Evolutionary conservation across 2,888 invertebrate species (phyloP), one percentile per base, ranked within the genome.

Genomic region (Tetragonula carbonaria): DNA sequence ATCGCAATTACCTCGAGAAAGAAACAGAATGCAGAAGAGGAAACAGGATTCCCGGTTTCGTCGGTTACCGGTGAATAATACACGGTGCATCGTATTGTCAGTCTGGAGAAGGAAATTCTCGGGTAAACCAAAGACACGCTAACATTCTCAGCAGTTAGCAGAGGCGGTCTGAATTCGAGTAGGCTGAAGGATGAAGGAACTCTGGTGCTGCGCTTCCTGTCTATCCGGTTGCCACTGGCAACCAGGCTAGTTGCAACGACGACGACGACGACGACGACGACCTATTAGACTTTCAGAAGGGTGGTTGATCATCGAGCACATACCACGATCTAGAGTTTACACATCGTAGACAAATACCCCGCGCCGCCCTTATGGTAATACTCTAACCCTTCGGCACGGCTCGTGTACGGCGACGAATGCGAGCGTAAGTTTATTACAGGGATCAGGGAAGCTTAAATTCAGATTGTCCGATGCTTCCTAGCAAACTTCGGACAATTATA

Each of bases 271-370:
- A 45, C 45, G 45, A 62, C 62, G 85, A 75, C 78, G 88, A 89
- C 84, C 91, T 90, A 92, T 91, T 91, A 91, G 91, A 92, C 88
- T 91, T 92, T 91, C 90, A 91, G 88, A 91, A 90, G 88, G 89
- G 87, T 83, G 90, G 86, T 87, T 90, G 91, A 92, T 92, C 92
- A 92, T 91, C 90, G 87, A 86, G 90, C 91, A 90, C 88, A 90
- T 90, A 92, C 89, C 86, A 76, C 86, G 86, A 91, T 91, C 85
- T 90, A 84, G 85, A 91, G 91, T 92, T 92, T 92, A 91, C 90
- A 91, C 90, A 91, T 92, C 89, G 90, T 90, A 87, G 89, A 88
- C 91, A 91, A 91, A 92, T 91, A 91, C 77, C 86, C 87, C 82
- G 75, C 81, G 83, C 82, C 80, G 68, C 82, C 89, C 80, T 90